Percentiles rank a stretch among this genome's conserved stretches.
Conservation (phyloP, 2,888 invertebrate species). For the Protophormia terraenovae region DNA sequence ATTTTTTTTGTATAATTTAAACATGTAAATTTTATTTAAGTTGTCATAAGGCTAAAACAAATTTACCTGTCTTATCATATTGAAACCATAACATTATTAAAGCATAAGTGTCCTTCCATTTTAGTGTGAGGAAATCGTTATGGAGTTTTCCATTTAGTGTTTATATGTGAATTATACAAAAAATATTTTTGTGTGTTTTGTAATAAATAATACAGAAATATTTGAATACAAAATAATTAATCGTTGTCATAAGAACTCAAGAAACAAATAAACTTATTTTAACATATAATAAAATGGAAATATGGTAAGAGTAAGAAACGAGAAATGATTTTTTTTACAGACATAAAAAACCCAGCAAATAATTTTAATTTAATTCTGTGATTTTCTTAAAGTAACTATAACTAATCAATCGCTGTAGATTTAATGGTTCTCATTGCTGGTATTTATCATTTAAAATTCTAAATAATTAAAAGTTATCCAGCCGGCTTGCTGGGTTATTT, state of each 20-base stretch:
- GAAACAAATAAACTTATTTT: not conserved
- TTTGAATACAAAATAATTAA: constrained; percentile 32
- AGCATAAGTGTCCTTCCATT: no score
- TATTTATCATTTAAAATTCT: no score
- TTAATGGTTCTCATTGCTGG: no score
- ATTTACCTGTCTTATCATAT: not conserved
- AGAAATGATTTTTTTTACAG: not conserved
- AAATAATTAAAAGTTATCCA: not conserved
- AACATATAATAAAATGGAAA: not conserved
- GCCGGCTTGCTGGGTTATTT: not conserved
- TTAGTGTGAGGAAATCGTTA: not conserved
- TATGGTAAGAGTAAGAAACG: not conserved
- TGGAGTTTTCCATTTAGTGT: not conserved
- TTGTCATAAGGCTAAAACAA: no score
- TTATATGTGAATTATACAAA: not conserved
- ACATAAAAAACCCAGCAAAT: not conserved
- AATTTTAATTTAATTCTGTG: not conserved
- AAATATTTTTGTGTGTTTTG: not conserved
- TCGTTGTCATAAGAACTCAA: constrained; percentile 7
- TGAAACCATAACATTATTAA: no score
- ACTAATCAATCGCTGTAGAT: no score
- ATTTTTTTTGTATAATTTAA: not conserved
- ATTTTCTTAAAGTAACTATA: no score
- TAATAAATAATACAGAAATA: not conserved
- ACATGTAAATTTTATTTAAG: not conserved